Percentiles rank a stretch among this genome's conserved stretches.
phyloP scores from a whole-genome alignment of 1,140 invertebrate genomes.

The Formica exsecta region DNA sequence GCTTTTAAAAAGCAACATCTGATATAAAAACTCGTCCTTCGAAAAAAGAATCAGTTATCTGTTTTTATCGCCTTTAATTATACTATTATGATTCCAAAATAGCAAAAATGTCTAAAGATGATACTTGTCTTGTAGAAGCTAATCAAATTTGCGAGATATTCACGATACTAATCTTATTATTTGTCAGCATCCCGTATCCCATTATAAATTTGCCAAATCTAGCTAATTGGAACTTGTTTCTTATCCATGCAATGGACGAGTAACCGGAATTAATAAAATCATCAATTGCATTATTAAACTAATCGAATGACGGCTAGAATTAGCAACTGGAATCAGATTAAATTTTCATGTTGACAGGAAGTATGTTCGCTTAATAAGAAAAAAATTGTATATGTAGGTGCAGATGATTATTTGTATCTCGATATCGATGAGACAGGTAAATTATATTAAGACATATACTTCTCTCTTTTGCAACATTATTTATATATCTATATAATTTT shows the following conservation, averaged over 20 bases:
- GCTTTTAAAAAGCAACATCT: not conserved
- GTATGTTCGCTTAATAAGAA: not conserved
- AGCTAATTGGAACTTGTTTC: constrained; percentile 16
- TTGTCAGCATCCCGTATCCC: not conserved
- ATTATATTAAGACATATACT: not conserved
- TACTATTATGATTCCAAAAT: not conserved
- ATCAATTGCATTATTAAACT: constrained; percentile 2
- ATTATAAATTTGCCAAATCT: constrained; percentile 5
- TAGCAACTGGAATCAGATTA: not conserved
- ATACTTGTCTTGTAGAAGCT: not conserved
- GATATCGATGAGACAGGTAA: not conserved
- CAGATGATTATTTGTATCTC: not conserved
- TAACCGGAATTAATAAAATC: not conserved
- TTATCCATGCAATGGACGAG: not conserved
- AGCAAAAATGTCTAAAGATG: not conserved
- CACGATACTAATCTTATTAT: not conserved
- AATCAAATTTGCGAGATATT: constrained; percentile 24
- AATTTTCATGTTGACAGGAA: not conserved
- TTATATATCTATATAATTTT: not conserved
- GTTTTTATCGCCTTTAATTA: constrained; percentile 22
- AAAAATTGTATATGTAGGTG: not conserved
- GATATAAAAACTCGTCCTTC: not conserved
- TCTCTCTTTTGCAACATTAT: not conserved
- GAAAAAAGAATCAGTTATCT: not conserved
- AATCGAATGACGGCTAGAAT: not conserved